A percentile compares a stretch with the other conserved stretches of the same genome.
Conservation (phyloP, 2,113 vertebrate species). For the Bubo blakistoni region DNA sequence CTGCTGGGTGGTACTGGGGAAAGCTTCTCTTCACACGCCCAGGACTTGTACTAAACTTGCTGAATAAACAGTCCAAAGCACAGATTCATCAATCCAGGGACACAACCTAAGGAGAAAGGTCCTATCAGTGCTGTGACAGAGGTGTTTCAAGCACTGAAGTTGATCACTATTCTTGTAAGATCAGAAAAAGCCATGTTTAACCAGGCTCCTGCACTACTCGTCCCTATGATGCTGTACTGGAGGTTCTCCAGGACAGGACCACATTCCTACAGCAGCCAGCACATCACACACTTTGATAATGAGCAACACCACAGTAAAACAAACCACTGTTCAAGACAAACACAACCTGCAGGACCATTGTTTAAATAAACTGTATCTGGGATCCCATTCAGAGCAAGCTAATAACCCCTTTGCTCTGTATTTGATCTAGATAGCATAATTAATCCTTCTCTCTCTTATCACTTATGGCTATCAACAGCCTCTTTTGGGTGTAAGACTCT, state of each 20-base stretch:
- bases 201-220: not conserved
- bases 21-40: not conserved
- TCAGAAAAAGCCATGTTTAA: not conserved
- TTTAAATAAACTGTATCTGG: not conserved
- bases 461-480: not conserved
- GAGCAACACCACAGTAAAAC: not conserved
- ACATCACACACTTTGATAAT: not conserved
- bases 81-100: not conserved
- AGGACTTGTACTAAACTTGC: not conserved
- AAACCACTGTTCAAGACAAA: not conserved
- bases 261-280: not conserved
- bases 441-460: not conserved
- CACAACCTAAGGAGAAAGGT: not conserved
- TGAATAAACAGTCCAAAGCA: not conserved
- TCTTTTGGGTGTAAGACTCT: not conserved
- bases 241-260: not conserved
- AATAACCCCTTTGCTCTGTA: not conserved
- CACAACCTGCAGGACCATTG: not conserved
- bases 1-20: not conserved
- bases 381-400: not conserved
- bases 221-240: not conserved
- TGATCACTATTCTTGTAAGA: not conserved
- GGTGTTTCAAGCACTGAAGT: not conserved
- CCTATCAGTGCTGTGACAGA: not conserved
- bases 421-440: not conserved